Evolutionary conservation across 2,888 invertebrate species (phyloP).

Genomic region (Hirtodrosophila alboralis): DNA sequence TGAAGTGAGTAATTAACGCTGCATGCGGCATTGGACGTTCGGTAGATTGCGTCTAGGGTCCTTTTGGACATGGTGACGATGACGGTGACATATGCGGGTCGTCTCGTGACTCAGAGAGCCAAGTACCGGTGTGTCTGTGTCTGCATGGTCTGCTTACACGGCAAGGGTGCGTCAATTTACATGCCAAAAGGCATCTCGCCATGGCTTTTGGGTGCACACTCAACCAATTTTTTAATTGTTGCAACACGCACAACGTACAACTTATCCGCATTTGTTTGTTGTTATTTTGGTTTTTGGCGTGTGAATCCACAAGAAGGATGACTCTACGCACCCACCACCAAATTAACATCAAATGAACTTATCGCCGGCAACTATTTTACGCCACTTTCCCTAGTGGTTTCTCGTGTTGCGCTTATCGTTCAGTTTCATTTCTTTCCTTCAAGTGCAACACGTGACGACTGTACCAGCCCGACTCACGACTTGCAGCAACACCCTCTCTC

Average conservation of each 20-base stretch:
- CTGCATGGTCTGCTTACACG: slow-evolving; percentile 27
- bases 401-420: slow-evolving; percentile 69
- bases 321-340: slow-evolving; percentile 52
- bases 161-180: slow-evolving; percentile 73
- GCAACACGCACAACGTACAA: slow-evolving; percentile 68
- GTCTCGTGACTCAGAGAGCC: slow-evolving; percentile 54
- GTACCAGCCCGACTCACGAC: slow-evolving; percentile 35
- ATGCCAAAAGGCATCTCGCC: slow-evolving; percentile 48
- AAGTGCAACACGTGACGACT: slow-evolving; percentile 72
- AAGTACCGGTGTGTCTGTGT: slow-evolving; percentile 35
- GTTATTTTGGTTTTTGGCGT: slow-evolving; percentile 65
- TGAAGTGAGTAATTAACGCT: slow-evolving; percentile 78
- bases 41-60: slow-evolving; percentile 65
- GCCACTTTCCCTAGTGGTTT: slow-evolving; percentile 77
- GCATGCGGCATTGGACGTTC: slow-evolving; percentile 61
- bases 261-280: slow-evolving; percentile 57
- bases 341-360: slow-evolving; percentile 77
- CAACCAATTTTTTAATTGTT: slow-evolving; percentile 72
- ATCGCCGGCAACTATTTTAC: slow-evolving; percentile 75
- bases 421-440: slow-evolving; percentile 29
- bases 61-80: slow-evolving; percentile 46
- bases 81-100: slow-evolving; percentile 76
- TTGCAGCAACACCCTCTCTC: slow-evolving; percentile 9
- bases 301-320: slow-evolving; percentile 59
- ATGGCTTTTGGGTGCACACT: slow-evolving; percentile 25